These are phyloP conservation scores for Gephyroberyx darwinii DNA, from an alignment of 2,797 vertebrate species.

Conservation along the genomic window DNA sequence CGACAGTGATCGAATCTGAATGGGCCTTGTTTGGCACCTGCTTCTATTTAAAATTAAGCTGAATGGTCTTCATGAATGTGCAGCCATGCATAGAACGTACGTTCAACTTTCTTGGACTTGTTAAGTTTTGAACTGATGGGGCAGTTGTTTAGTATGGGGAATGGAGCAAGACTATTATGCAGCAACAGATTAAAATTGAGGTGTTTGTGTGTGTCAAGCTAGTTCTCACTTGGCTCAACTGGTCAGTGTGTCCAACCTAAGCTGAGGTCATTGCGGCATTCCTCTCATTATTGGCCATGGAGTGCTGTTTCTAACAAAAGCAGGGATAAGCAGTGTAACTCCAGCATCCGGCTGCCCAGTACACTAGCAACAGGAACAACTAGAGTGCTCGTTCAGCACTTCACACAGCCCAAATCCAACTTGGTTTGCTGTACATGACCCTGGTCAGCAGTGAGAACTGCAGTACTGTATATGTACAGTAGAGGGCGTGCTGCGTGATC, in stretches of 20 bases:
- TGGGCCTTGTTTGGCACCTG: neutral
- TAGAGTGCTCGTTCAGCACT: conserved; percentile 63
- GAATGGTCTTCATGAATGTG: neutral
- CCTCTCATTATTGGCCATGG: conserved; percentile 49
- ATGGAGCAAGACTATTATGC: neutral
- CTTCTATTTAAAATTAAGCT: conserved; percentile 17
- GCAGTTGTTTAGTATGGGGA: neutral
- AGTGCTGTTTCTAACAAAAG: conserved; percentile 62
- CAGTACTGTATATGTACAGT: conserved; percentile 50
- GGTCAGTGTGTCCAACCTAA: conserved; percentile 34
- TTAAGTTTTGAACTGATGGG: conserved; percentile 3
- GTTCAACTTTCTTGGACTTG: neutral
- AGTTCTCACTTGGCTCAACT: conserved; percentile 23
- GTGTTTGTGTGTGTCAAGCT: conserved; percentile 25
- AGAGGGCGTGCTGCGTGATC: conserved; percentile 50
- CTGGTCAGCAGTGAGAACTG: neutral
- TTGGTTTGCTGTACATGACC: conserved; percentile 26
- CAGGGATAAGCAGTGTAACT: conserved; percentile 59
- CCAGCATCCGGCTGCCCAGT: conserved; percentile 44
- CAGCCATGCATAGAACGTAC: neutral
- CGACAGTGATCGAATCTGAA: conserved; percentile 11
- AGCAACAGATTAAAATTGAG: neutral
- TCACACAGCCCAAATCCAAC: conserved; percentile 36
- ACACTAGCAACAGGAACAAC: conserved; percentile 53
- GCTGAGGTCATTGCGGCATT: conserved; percentile 51